Evolutionary conservation across 1,140 invertebrate species (phyloP).

Genomic region (Pseudomyrmex cubaensis): DNA sequence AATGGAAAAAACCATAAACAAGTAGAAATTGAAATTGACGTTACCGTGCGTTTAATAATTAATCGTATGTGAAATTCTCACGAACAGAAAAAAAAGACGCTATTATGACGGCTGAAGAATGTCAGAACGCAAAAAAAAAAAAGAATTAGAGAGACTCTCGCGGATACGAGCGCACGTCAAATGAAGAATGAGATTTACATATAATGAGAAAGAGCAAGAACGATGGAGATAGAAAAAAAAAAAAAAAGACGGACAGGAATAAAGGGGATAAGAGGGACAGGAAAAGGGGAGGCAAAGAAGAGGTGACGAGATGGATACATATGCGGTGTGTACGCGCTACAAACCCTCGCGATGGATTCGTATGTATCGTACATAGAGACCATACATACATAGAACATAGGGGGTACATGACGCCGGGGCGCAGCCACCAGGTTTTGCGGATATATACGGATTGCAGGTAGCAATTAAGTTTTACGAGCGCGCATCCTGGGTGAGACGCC

Average conservation of each 20-base stretch:
- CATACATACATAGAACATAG: slow-evolving; percentile 40
- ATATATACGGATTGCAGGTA: slow-evolving; percentile 78
- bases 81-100: too few species aligned
- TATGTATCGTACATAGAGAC: slow-evolving; percentile 23
- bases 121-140: too few species aligned
- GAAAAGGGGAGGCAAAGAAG: not conserved
- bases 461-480: slow-evolving; percentile 85
- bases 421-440: slow-evolving; percentile 30
- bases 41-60: too few species aligned
- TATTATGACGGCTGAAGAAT: too few species aligned
- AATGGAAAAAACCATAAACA: too few species aligned
- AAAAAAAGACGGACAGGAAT: not conserved
- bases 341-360: slow-evolving; percentile 43
- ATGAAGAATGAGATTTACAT: too few species aligned
- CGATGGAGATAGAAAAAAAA: too few species aligned
- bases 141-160: too few species aligned
- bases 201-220: too few species aligned
- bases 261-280: not conserved
- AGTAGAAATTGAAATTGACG: too few species aligned
- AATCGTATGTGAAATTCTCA: too few species aligned
- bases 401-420: slow-evolving; percentile 35
- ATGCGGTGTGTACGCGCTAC: slow-evolving; percentile 34
- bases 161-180: too few species aligned
- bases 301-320: slow-evolving; percentile 31
- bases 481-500: slow-evolving; percentile 75